Evolutionary conservation across 2,888 invertebrate species (phyloP).

Genomic region (Temnothorax rugatulus): DNA sequence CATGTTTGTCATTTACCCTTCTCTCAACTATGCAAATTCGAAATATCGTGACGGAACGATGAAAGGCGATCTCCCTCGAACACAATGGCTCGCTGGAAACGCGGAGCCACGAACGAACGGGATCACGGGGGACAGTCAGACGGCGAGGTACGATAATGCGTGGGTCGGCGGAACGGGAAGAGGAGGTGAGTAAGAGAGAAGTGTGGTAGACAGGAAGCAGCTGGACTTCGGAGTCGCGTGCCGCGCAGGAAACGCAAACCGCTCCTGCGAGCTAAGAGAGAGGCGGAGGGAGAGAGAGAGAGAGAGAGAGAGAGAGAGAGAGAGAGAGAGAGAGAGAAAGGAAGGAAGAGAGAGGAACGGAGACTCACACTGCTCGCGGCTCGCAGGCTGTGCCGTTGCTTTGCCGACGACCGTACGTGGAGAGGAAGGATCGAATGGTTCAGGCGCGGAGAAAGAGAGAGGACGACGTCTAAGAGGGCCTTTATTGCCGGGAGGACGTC

Average conservation of each 20-base stretch:
- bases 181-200: conserved; percentile 59
- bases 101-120: conserved; percentile 35
- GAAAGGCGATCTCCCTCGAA: conserved; percentile 44
- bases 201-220: conserved; percentile 83
- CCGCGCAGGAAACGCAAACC: conserved; percentile 73
- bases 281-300: conserved; percentile 1
- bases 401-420: conserved; percentile 44
- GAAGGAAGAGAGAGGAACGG: no score
- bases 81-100: conserved; percentile 57
- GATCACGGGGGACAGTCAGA: conserved; percentile 62
- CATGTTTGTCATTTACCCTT: conserved; percentile 18
- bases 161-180: conserved; percentile 76
- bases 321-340: conserved; percentile 11
- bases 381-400: conserved; percentile 60
- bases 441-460: conserved; percentile 29
- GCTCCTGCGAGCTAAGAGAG: conserved; percentile 47
- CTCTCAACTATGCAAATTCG: conserved; percentile 35
- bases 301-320: neutral
- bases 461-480: conserved; percentile 64
- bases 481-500: conserved; percentile 71
- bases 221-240: conserved; percentile 83
- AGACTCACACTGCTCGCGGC: conserved; percentile 20
- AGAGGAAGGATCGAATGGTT: conserved; percentile 43
- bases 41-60: conserved; percentile 41
- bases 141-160: conserved; percentile 69